Evolutionary conservation across 1,140 invertebrate genomes (phyloP).

Genomic region (Pachypsylla venusta): DNA sequence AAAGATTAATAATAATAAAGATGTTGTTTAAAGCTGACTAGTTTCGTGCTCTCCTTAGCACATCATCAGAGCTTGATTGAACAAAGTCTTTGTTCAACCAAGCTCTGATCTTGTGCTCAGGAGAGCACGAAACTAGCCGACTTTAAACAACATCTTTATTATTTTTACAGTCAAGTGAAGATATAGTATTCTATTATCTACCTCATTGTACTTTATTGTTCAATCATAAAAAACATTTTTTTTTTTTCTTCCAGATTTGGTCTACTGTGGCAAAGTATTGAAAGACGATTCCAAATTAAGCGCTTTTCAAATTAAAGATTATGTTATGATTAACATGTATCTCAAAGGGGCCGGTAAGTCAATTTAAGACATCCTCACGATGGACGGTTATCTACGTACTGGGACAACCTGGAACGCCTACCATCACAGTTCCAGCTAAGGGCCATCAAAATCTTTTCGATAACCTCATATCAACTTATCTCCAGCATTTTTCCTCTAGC

Average conservation of each 20-base stretch:
- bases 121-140: background rate
- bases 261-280: conserved; percentile 1
- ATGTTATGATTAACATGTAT: background rate
- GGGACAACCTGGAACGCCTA: no score
- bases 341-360: background rate
- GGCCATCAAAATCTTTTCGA: no score
- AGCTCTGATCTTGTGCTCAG: no score
- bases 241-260: background rate
- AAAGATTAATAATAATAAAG: no score
- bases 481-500: background rate
- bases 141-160: background rate
- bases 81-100: no score
- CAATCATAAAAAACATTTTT: background rate
- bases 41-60: no score
- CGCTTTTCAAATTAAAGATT: background rate
- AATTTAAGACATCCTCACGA: background rate
- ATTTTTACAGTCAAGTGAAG: background rate
- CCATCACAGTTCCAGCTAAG: no score
- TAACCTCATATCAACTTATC: background rate
- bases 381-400: background rate
- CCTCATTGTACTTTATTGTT: background rate
- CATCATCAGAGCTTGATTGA: no score
- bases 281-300: background rate
- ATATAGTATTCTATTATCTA: background rate
- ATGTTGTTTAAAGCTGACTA: no score